phyloP scores from a whole-genome alignment of 35 echinoderm and acorn worm genomes.

The Apostichopus japonicus region DNA sequence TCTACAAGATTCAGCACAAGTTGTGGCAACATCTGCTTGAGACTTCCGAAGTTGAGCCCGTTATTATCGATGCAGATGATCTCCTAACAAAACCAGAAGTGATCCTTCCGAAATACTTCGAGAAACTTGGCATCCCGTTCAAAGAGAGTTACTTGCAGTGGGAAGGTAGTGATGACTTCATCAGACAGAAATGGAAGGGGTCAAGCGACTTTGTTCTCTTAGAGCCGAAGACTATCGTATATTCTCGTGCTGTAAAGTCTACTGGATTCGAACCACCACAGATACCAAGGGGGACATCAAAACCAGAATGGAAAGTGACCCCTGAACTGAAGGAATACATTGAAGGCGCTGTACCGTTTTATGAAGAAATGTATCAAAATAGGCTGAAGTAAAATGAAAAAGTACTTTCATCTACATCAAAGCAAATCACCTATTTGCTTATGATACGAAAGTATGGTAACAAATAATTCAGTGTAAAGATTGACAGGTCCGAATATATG shows the following conservation, averaged over 20 bases:
- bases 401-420: too few species aligned
- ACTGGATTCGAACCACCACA: not conserved
- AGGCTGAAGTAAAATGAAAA: not conserved
- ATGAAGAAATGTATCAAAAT: slow-evolving; percentile 25
- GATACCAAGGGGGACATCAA: not conserved
- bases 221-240: not conserved
- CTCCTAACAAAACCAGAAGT: slow-evolving; percentile 18
- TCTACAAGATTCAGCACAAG: not conserved
- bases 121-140: slow-evolving; percentile 29
- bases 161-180: not conserved
- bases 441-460: too few species aligned
- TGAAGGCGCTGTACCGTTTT: slow-evolving; percentile 21
- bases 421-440: too few species aligned
- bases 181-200: slow-evolving; percentile 30
- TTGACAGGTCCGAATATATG: too few species aligned
- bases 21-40: slow-evolving; percentile 9
- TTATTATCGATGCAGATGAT: slow-evolving; percentile 41
- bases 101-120: slow-evolving; percentile 45
- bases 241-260: slow-evolving; percentile 1
- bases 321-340: slow-evolving; percentile 16
- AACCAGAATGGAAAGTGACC: not conserved
- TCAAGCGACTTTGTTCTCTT: not conserved
- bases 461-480: too few species aligned
- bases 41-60: not conserved
- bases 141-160: slow-evolving; percentile 36